phyloP scores from a whole-genome alignment of 2,113 vertebrate species.

The Cranoglanis bouderius region DNA sequence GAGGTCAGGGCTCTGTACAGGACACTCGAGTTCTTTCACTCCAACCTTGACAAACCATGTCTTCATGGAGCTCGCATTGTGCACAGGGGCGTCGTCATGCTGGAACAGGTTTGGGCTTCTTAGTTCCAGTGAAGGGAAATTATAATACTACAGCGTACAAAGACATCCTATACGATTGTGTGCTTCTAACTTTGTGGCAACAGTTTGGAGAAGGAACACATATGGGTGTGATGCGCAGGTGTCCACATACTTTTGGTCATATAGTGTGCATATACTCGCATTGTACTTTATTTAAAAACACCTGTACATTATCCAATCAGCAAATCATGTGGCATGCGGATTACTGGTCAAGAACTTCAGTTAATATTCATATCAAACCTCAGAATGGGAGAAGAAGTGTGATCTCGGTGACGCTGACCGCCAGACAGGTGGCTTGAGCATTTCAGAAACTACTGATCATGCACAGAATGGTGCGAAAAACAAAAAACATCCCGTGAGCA shows the following conservation, averaged over 20 bases:
- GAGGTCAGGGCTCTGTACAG: too few species aligned
- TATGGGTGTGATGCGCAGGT: background rate
- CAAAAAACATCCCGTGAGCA: too few species aligned
- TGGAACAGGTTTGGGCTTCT: background rate
- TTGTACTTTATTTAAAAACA: background rate
- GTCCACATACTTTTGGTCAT: background rate
- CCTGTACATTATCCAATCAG: background rate
- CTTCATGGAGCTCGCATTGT: background rate
- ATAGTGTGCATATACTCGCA: too few species aligned
- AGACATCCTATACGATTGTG: background rate
- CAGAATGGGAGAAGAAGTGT: background rate
- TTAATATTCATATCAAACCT: background rate
- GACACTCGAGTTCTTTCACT: too few species aligned
- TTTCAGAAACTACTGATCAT: background rate
- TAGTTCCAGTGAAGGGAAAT: background rate
- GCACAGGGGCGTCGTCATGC: background rate
- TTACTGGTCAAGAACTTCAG: background rate
- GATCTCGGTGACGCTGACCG: background rate
- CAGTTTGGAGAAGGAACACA: background rate
- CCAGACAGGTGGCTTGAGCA: background rate
- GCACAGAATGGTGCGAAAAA: background rate
- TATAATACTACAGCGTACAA: background rate
- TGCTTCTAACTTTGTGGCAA: background rate
- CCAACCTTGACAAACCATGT: too few species aligned
- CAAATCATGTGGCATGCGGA: background rate